Evolutionary conservation across 2,113 vertebrate species (phyloP).

Genomic region (Mugil cephalus): DNA sequence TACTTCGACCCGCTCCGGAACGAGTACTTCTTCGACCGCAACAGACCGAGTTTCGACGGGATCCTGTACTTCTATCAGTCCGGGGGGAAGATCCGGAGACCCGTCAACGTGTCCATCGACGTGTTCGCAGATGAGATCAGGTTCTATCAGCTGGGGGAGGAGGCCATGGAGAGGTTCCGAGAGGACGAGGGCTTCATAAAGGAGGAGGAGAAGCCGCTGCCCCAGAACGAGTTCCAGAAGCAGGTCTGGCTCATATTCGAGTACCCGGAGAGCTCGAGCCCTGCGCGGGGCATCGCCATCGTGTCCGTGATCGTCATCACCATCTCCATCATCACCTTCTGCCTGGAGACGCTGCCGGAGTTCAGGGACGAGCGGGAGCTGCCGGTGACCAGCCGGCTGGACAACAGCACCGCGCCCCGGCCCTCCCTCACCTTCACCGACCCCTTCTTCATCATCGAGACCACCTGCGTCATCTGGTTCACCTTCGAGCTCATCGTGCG

Average conservation of each 20-base stretch:
- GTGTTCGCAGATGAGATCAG: constrained; percentile 95
- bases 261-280: constrained; percentile 94
- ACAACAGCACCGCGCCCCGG: constrained; percentile 81
- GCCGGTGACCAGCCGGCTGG: constrained; percentile 70
- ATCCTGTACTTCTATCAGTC: constrained; percentile 98
- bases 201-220: constrained; percentile 94
- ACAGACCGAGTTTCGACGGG: constrained; percentile 95
- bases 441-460: constrained; percentile 97
- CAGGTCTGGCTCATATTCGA: constrained; percentile 99
- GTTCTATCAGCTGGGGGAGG: constrained; percentile 95
- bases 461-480: constrained; percentile 98
- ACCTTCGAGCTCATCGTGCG: constrained; percentile 96
- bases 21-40: constrained; percentile 98
- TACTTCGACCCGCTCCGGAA: constrained; percentile 97
- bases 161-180: constrained; percentile 93
- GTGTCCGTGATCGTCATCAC: constrained; percentile 96
- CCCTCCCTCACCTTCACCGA: constrained; percentile 88
- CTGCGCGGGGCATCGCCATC: constrained; percentile 93
- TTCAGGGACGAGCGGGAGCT: constrained; percentile 94
- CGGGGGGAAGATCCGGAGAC: constrained; percentile 92
- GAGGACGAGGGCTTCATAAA: constrained; percentile 97
- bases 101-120: constrained; percentile 95
- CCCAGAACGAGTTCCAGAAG: constrained; percentile 91
- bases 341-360: constrained; percentile 95
- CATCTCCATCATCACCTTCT: constrained; percentile 97